Conservation (phyloP, 2,113 vertebrate species). For the human (Homo sapiens) region GRCh38 chr6:16936501-16937000, state of each 20-base stretch:
- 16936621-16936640: not conserved
- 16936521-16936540: not conserved
- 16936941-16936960: not conserved
- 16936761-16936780: not conserved
- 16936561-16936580: not conserved
- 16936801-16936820: not conserved
- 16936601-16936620: constrained; percentile 20
- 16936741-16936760: not conserved
- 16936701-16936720: not conserved
- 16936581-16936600: constrained; percentile 10
- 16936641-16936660: not conserved
- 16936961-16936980: not conserved
- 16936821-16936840: not conserved
- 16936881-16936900: not conserved
- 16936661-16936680: not conserved
- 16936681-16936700: not conserved
- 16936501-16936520: not conserved
- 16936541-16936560: not conserved
- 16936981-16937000: not conserved
- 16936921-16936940: not conserved
- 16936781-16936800: not conserved
- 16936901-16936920: not conserved
- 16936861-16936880: not conserved
- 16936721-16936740: not conserved
- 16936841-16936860: not conserved